These are phyloP conservation scores for Dryocosmus kuriphilus DNA, from an alignment of 2,888 invertebrate genomes.

Conservation along the genomic window DNA sequence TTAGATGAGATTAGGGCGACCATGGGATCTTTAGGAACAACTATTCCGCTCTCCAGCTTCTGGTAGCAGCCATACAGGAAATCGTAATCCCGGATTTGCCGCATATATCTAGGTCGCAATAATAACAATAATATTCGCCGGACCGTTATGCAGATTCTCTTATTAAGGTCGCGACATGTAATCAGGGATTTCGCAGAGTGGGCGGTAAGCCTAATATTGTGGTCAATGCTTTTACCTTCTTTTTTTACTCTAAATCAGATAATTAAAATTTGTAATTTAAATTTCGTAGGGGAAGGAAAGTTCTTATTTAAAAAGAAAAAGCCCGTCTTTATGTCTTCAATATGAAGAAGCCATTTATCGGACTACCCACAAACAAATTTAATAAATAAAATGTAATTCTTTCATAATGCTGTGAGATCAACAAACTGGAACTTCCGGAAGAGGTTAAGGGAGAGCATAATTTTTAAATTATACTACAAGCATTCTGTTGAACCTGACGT, in stretches of 20 bases:
- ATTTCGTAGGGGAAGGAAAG: no score
- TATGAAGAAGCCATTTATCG: neutral
- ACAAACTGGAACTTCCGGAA: slow-evolving; percentile 10
- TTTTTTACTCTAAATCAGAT: neutral
- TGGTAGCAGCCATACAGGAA: slow-evolving; percentile 27
- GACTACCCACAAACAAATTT: neutral
- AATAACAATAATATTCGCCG: slow-evolving; percentile 65
- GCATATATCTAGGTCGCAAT: slow-evolving; percentile 45
- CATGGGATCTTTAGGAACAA: slow-evolving; percentile 29
- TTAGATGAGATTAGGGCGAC: slow-evolving; percentile 63
- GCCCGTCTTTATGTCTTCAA: no score
- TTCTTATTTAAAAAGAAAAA: no score
- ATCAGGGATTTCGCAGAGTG: neutral
- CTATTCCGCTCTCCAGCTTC: slow-evolving; percentile 25
- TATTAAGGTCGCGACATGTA: slow-evolving; percentile 59
- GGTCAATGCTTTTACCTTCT: neutral
- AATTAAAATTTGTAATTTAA: no score
- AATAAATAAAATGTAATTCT: neutral
- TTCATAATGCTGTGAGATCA: neutral
- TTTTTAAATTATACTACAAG: slow-evolving; percentile 8
- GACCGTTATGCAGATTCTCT: slow-evolving; percentile 63
- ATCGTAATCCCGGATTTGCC: slow-evolving; percentile 28
- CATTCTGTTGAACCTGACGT: slow-evolving; percentile 23
- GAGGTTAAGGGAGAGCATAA: neutral
- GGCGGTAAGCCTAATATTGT: neutral